Conservation (phyloP, 2,113 vertebrate species). For the Nothoprocta perdicaria region DNA sequence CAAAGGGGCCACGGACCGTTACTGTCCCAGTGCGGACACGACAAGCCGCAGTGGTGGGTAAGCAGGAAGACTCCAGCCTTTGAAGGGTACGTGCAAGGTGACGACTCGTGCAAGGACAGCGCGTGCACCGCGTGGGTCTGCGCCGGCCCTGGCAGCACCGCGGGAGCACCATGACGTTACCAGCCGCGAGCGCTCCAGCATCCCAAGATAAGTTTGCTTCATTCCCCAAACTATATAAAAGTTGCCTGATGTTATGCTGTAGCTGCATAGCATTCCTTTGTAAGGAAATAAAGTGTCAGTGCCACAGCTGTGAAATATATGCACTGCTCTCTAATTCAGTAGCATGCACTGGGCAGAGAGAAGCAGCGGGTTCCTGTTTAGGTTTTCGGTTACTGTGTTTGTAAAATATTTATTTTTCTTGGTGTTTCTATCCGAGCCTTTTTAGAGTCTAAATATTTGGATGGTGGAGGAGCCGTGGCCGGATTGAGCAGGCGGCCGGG, state of each 20-base stretch:
- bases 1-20: fast-evolving
- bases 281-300: conserved; percentile 53
- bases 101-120: neutral
- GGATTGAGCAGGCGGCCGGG: neutral
- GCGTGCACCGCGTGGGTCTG: neutral
- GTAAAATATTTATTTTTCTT: conserved; percentile 72
- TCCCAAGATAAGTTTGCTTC: neutral
- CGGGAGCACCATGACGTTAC: neutral
- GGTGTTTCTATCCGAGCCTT: conserved; percentile 56
- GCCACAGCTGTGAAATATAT: conserved; percentile 50
- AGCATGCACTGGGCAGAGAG: conserved; percentile 30
- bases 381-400: conserved; percentile 65
- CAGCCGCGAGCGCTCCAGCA: neutral
- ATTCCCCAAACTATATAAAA: neutral
- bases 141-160: fast-evolving
- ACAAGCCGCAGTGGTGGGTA: neutral
- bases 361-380: conserved; percentile 54
- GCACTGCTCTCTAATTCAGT: neutral
- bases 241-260: neutral
- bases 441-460: conserved; percentile 62
- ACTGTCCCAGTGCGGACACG: neutral
- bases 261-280: conserved; percentile 41
- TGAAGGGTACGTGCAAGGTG: neutral
- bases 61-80: neutral
- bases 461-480: neutral